phyloP scores from a whole-genome alignment of 1,140 invertebrate species.

The Notospermus geniculatus region DNA sequence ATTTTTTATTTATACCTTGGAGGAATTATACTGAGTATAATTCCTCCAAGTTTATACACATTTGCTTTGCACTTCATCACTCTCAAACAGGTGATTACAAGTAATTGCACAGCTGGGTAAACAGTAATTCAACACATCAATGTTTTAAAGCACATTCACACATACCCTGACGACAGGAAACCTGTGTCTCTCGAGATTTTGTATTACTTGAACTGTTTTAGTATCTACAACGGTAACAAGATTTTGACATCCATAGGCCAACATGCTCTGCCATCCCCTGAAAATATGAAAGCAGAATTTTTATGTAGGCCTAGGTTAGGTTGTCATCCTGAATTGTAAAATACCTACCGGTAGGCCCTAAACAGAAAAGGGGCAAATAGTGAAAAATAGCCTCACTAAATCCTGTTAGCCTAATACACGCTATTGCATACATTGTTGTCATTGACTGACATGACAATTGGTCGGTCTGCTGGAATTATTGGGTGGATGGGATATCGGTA shows the following conservation, averaged over 20 bases:
- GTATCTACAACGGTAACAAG: slow-evolving; percentile 64
- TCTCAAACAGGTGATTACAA: background rate
- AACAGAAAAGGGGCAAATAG: too few species aligned
- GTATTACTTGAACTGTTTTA: slow-evolving; percentile 58
- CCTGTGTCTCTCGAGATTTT: slow-evolving; percentile 62
- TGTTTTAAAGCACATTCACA: background rate
- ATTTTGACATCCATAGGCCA: slow-evolving; percentile 65
- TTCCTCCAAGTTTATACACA: background rate
- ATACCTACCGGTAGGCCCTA: too few species aligned
- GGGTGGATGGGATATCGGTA: too few species aligned
- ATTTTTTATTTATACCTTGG: too few species aligned
- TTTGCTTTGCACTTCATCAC: background rate
- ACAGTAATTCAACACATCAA: background rate
- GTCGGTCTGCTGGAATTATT: too few species aligned
- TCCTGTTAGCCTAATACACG: too few species aligned
- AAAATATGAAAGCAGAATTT: too few species aligned
- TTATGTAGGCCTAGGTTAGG: too few species aligned
- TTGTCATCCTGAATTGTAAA: too few species aligned
- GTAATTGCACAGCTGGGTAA: background rate
- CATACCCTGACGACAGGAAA: slow-evolving; percentile 61
- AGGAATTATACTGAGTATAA: background rate
- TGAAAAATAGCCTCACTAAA: too few species aligned
- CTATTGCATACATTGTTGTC: too few species aligned
- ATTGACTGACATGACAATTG: too few species aligned
- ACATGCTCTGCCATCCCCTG: slow-evolving; percentile 64